Base-by-base conservation (phyloP, 2,797 vertebrate genomes). In the Enteromius unitaeniatus region DNA sequence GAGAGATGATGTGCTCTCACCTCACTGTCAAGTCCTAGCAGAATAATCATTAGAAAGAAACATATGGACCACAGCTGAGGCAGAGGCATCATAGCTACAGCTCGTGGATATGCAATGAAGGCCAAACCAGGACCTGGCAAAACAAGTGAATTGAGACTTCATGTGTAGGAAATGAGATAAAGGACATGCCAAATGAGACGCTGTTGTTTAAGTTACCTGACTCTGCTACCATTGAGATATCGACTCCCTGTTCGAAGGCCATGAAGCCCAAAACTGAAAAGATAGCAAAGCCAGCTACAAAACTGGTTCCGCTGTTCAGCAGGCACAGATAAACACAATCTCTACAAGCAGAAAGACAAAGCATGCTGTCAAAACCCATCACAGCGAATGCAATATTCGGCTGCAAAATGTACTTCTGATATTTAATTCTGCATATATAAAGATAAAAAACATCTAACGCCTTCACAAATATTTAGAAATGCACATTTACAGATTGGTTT, bases 211-310 rank as follows among this genome's bases (percentile, higher is more conserved):
- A 60, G 79, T 88, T 77, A 96, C 95, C 95, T 82, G 95, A 95
- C 86, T 95, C 94, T 23, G 95, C 94, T 73, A 96, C 95, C 82
- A 89, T 90, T 51, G 95, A 94, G 84, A 96, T 95, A 86, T 94
- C 89, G 15, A 89, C 92, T 60, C 93, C 91, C 86, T 95, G 94
- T 83, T 96, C 95, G 40, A 94, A 93, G 0, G 95, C 94, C 95
- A 96, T 96, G 83, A 96, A 96, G 78, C 95, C 95, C 62, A 96
- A 93, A 40, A 88, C 95, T 84, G 95, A 95, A 89, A 96, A 96
- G 47, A 96, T 95, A 67, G 95, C 95, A 91, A 96, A 95, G 8
- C 95, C 95, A 74, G 95, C 94, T 9, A 96, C 92, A 90, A 96
- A 96, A 87, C 95, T 96, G 75, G 95, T 96, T 28, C 92, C 93